A percentile compares a stretch with the other conserved stretches of the same genome.
Conservation (phyloP, 2,113 vertebrate genomes). For the Pseudopipra pipra region DNA sequence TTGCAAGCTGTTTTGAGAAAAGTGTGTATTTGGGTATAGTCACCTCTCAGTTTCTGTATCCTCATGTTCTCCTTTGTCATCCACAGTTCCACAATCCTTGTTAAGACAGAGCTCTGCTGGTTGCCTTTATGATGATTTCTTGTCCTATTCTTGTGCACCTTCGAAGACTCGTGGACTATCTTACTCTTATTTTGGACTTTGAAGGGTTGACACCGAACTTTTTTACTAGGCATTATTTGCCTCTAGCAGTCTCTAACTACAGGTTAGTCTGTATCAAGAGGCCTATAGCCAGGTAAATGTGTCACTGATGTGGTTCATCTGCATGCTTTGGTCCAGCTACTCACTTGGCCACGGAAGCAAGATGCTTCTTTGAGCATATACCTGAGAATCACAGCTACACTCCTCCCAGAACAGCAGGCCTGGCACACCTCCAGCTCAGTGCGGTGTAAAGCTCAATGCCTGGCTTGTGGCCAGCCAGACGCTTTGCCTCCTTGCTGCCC, state of each 20-base stretch:
- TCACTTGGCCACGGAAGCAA: background rate
- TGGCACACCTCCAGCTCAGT: background rate
- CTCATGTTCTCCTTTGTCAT: background rate
- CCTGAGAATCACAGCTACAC: accelerated
- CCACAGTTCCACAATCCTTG: background rate
- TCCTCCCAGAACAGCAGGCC: background rate
- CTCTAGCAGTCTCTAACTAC: background rate
- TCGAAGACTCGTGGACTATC: background rate
- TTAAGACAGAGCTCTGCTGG: background rate
- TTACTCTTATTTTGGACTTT: background rate
- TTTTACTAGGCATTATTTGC: background rate
- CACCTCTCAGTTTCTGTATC: background rate
- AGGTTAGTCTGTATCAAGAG: background rate
- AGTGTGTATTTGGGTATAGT: background rate
- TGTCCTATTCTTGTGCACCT: background rate
- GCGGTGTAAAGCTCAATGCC: accelerated
- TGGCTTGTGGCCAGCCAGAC: background rate
- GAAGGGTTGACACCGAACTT: background rate
- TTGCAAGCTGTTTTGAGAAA: background rate
- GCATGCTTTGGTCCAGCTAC: background rate
- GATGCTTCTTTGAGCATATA: background rate
- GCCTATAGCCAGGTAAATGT: background rate
- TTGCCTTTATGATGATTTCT: background rate
- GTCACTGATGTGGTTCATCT: background rate
- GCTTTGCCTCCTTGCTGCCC: background rate